Evolutionary conservation across 1,140 invertebrate genomes (phyloP).

Genomic region (Myzus persicae): DNA sequence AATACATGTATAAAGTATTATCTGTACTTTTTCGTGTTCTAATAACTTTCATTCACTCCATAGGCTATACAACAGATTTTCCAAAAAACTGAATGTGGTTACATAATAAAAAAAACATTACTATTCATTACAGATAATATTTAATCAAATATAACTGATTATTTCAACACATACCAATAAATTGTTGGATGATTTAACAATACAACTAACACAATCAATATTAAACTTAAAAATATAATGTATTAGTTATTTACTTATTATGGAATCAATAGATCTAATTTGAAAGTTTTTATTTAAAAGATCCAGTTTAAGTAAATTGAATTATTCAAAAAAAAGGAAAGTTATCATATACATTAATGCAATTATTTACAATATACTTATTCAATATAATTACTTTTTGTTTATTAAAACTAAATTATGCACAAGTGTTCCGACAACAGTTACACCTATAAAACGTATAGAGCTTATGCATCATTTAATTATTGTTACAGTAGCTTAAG

Average conservation of each 20-base stretch:
- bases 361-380: background rate
- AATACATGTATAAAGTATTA: background rate
- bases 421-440: background rate
- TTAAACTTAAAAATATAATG: background rate
- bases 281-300: background rate
- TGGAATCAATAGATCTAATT: background rate
- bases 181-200: background rate
- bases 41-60: background rate
- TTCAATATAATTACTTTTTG: no score
- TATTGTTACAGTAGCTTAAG: background rate
- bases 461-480: background rate
- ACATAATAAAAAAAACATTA: no score
- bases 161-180: background rate
- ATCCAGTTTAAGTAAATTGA: background rate
- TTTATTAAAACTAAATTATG: background rate
- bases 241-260: background rate
- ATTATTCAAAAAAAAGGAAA: background rate
- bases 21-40: background rate
- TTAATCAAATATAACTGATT: background rate
- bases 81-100: background rate
- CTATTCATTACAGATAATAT: background rate
- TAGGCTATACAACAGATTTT: background rate
- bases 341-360: background rate
- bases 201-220: no score
- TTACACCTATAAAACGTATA: background rate